Evolutionary conservation across 1,140 invertebrate species (phyloP), one percentile per base, ranked within the genome.

Genomic region (Drosophila kikkawai): DNA sequence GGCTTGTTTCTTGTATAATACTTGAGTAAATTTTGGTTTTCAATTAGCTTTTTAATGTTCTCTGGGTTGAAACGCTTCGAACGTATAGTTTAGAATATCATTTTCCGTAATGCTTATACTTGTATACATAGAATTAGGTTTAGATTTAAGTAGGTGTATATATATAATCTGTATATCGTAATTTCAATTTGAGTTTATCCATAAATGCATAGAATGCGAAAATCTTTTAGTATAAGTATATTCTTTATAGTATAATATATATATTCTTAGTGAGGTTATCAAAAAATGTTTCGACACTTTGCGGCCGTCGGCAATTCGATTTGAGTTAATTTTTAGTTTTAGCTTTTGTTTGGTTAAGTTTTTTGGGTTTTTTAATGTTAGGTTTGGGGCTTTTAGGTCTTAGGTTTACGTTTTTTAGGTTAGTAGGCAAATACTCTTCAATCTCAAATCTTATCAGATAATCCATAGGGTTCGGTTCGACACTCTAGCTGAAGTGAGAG

Each of bases 71-170:
- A 88, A 88, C 86, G 79, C 85, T 91, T 88, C 75, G 58, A 90
- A 90, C 86, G 81, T 68, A 85, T 91, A 90, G 66, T 88, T 88
- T 88, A 90, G 85, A 88, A 88, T 88, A 81, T 88, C 82, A 68
- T 82, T 65, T 63, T 74, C 60, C 64, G 68, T 57, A 73, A 71
- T 73, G 55, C 57, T 73, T 73, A 73, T 41, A 69, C 45, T 64
- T 81, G 53, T 66, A 76, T 66, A 75, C 65, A 61, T 65, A 80
- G 69, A 55, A 63, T 79, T 69, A 74, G 69, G 53, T 73, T 73
- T 71, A 71, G 69, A 37, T 59, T 73, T 51, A 73, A 50, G 67
- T 73, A 50, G 67, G 69, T 81, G 66, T 84, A 85, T 84, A 84
- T 84, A 84, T 85, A 85, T 84, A 84, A 75, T 81, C 79, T 84